Conservation (phyloP, 1,140 invertebrate genomes). For the Cydia fagiglandana region DNA sequence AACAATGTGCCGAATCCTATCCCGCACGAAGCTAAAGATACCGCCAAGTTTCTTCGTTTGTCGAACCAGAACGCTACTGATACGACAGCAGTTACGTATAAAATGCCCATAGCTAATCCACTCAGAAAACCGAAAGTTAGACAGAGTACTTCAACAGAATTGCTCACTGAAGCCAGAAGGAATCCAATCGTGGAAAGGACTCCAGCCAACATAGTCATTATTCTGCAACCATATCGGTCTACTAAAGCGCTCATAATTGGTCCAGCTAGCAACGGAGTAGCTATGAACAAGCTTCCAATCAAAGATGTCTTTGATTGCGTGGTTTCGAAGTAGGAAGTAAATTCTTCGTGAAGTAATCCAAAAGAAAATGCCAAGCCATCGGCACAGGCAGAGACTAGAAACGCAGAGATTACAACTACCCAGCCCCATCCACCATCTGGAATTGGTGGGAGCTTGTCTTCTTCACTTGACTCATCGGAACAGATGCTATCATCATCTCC, state of each 20-base stretch:
- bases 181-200: slow-evolving; percentile 88
- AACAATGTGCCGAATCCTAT: slow-evolving; percentile 83
- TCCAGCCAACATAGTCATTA: slow-evolving; percentile 89
- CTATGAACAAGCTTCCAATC: slow-evolving; percentile 92
- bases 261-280: slow-evolving; percentile 91
- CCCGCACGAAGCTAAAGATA: slow-evolving; percentile 76
- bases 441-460: slow-evolving; percentile 57
- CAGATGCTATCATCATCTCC: slow-evolving; percentile 61
- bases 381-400: slow-evolving; percentile 91
- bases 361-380: slow-evolving; percentile 96
- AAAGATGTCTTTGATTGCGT: slow-evolving; percentile 89
- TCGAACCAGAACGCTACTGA: slow-evolving; percentile 98
- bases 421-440: slow-evolving; percentile 83
- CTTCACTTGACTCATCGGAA: slow-evolving; percentile 48
- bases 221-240: slow-evolving; percentile 91
- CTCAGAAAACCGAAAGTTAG: slow-evolving; percentile 92
- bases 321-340: slow-evolving; percentile 88
- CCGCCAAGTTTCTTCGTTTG: slow-evolving; percentile 92
- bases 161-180: slow-evolving; percentile 84
- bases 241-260: slow-evolving; percentile 92
- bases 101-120: slow-evolving; percentile 90
- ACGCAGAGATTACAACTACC: slow-evolving; percentile 91
- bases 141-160: slow-evolving; percentile 87
- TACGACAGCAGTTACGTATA: slow-evolving; percentile 93
- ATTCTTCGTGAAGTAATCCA: slow-evolving; percentile 91